Evolutionary conservation across 2,888 invertebrate species (phyloP).

Genomic region (Agrotis exclamationis): DNA sequence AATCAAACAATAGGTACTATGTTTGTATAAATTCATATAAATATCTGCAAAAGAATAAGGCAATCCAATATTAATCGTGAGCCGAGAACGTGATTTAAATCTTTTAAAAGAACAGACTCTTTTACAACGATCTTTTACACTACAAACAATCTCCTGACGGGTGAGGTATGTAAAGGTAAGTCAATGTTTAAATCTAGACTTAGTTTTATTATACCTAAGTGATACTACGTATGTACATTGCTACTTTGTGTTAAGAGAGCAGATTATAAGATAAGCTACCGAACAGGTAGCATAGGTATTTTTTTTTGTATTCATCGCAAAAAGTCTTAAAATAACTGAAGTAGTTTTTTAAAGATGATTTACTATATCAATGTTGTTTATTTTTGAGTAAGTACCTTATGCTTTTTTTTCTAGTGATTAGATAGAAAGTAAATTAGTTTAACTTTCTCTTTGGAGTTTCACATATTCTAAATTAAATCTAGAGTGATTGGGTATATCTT

Average conservation of each 20-base stretch:
- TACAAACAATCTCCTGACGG: neutral
- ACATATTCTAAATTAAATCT: slow-evolving; percentile 25
- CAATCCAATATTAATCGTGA: neutral
- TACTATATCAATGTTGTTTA: slow-evolving; percentile 13
- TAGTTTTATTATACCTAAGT: neutral
- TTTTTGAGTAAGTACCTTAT: slow-evolving; percentile 21
- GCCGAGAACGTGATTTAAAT: neutral
- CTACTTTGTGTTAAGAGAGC: slow-evolving; percentile 7
- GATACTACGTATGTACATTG: neutral
- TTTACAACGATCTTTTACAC: neutral
- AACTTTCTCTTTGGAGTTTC: slow-evolving; percentile 43
- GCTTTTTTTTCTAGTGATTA: slow-evolving; percentile 1
- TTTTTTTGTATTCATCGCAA: slow-evolving; percentile 36
- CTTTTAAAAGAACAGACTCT: neutral
- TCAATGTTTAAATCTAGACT: neutral
- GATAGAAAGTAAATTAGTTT: slow-evolving; percentile 35
- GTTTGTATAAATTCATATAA: neutral
- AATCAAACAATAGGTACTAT: neutral
- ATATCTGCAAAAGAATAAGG: neutral
- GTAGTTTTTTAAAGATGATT: slow-evolving; percentile 38
- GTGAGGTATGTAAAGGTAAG: too few relatives aligned
- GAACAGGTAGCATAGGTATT: slow-evolving; percentile 11
- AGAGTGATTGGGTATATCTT: neutral
- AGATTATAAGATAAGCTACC: slow-evolving; percentile 16
- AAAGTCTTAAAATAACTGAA: slow-evolving; percentile 23